Evolutionary conservation across 2,797 vertebrate species (phyloP).

Genomic region (Pipistrellus nathusii): DNA sequence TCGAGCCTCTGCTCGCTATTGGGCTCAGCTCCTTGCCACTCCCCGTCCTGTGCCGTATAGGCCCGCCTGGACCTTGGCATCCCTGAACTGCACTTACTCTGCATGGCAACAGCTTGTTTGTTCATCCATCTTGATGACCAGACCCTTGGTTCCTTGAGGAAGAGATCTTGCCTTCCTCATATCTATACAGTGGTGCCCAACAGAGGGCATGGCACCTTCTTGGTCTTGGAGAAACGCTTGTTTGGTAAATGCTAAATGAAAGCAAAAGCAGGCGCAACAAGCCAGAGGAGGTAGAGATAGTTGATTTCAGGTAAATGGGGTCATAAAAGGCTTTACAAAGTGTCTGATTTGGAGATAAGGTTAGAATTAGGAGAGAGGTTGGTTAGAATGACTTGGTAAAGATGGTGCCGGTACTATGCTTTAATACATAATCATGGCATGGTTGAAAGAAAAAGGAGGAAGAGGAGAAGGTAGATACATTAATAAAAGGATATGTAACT

Average conservation of each 20-base stretch:
- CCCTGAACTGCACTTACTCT: neutral
- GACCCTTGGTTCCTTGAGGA: neutral
- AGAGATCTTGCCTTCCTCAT: neutral
- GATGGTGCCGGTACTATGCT: neutral
- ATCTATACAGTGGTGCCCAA: neutral
- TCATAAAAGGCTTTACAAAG: neutral
- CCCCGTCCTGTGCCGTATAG: neutral
- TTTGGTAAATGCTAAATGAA: neutral
- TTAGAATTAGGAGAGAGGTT: neutral
- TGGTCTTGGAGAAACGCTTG: neutral
- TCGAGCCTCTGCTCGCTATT: neutral
- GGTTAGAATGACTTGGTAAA: neutral
- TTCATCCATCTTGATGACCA: neutral
- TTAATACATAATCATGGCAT: neutral
- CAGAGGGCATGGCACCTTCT: neutral
- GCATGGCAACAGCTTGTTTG: neutral
- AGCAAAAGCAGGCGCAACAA: neutral
- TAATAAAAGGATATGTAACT: neutral
- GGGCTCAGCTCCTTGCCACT: neutral
- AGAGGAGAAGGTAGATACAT: neutral
- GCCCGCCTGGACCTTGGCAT: neutral
- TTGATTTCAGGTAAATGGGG: neutral
- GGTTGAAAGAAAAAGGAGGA: neutral
- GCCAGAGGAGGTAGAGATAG: neutral
- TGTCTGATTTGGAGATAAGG: neutral